Evolutionary conservation across 2,113 vertebrate species (phyloP).

Genomic region (Dicentrarchus labrax): DNA sequence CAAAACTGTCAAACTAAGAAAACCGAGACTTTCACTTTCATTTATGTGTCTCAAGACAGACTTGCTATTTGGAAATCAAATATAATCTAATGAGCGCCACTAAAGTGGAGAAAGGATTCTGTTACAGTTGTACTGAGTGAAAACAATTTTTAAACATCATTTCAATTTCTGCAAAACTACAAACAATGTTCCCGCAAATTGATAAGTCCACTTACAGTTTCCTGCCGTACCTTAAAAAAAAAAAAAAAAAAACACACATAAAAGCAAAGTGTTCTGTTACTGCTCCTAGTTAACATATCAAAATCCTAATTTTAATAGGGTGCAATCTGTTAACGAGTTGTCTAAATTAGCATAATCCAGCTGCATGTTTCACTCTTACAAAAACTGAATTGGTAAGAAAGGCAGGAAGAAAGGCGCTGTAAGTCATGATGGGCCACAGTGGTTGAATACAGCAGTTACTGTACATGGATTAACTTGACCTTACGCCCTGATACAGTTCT

Average conservation of each 20-base stretch:
- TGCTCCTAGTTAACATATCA: background rate
- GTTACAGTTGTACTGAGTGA: background rate
- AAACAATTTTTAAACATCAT: background rate
- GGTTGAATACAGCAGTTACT: conserved; percentile 22
- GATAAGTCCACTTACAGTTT: background rate
- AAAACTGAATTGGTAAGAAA: conserved; percentile 1
- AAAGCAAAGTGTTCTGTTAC: background rate
- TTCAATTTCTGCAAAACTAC: background rate
- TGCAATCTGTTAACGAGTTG: background rate
- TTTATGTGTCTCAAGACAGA: background rate
- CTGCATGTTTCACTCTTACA: background rate
- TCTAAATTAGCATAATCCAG: background rate
- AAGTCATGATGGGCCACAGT: background rate
- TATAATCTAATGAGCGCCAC: background rate
- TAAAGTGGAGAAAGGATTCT: background rate
- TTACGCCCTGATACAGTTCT: background rate
- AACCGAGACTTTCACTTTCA: background rate
- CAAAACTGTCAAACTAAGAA: background rate
- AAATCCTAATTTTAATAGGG: background rate
- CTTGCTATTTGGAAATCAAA: conserved; percentile 11
- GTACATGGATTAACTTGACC: conserved; percentile 23
- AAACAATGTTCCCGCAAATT: background rate
- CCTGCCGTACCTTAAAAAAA: background rate
- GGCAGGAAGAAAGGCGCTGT: background rate
- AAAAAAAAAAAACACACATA: no score